A percentile compares a stretch with the other conserved stretches of the same genome.
Conservation (phyloP, 2,113 vertebrate genomes). For the Gorsachius goisagi region DNA sequence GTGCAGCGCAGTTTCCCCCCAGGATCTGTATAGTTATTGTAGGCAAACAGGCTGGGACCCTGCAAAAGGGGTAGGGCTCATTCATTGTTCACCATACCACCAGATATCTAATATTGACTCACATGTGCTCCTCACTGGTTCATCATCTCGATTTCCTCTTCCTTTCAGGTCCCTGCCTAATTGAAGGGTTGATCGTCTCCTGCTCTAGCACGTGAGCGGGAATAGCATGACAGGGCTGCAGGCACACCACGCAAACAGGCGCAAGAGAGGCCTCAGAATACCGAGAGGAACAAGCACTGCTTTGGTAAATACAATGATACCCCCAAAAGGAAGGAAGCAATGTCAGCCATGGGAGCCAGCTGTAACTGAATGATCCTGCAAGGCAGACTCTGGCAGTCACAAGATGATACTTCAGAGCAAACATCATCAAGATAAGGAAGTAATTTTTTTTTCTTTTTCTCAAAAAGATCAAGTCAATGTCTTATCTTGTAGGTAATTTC, state of each 20-base stretch:
- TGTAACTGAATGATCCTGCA: not conserved
- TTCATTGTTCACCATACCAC: not conserved
- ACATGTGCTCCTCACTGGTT: not conserved
- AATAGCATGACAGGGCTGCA: not conserved
- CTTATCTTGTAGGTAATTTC: constrained; percentile 53
- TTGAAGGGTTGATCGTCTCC: not conserved
- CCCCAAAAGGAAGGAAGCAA: not conserved
- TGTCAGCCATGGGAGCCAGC: not conserved
- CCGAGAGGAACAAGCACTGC: not conserved
- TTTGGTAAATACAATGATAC: not conserved
- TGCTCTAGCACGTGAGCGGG: not conserved
- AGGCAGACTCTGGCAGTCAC: not conserved
- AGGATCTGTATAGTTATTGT: not conserved
- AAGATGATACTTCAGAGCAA: constrained; percentile 44
- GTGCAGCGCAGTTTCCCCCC: not conserved
- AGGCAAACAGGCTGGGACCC: not conserved
- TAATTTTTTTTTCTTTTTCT: not conserved
- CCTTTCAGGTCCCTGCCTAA: not conserved
- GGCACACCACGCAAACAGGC: not conserved
- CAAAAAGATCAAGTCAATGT: constrained; percentile 27
- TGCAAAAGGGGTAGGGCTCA: not conserved
- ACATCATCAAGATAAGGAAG: constrained; percentile 46
- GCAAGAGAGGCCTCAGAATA: not conserved
- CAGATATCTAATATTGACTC: not conserved
- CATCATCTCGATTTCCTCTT: not conserved